phyloP scores from a whole-genome alignment of 2,888 invertebrate genomes.

The Eupeodes latifasciatus region DNA sequence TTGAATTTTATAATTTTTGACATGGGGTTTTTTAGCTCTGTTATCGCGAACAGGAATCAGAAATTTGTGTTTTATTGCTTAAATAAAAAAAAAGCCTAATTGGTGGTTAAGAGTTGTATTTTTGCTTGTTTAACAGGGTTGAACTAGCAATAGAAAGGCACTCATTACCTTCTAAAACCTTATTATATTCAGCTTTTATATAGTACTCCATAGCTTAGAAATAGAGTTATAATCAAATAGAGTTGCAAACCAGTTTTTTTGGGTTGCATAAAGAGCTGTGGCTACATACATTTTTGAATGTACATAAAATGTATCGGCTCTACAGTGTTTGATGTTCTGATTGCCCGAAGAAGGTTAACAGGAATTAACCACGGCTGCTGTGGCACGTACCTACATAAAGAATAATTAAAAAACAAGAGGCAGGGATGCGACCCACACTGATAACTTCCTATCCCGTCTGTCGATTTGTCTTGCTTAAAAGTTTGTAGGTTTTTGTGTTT shows the following conservation, averaged over 20 bases:
- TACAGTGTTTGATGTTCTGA: too few relatives aligned
- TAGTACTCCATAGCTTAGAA: background rate
- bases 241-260: background rate
- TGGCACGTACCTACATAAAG: too few relatives aligned
- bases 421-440: too few relatives aligned
- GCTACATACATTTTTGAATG: too few relatives aligned
- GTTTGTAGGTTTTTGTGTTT: too few relatives aligned
- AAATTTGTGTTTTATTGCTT: constrained; percentile 44
- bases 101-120: background rate
- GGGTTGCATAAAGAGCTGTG: too few relatives aligned
- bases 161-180: background rate
- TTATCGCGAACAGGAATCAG: constrained; percentile 25
- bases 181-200: background rate
- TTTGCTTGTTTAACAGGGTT: background rate
- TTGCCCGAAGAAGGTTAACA: too few relatives aligned
- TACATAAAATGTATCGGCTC: too few relatives aligned
- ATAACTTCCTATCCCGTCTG: too few relatives aligned
- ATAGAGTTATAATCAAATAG: background rate
- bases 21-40: constrained; percentile 46
- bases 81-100: constrained; percentile 22
- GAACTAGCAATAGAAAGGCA: background rate
- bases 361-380: too few relatives aligned
- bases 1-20: constrained; percentile 51
- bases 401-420: too few relatives aligned
- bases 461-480: too few relatives aligned